Base-by-base conservation (phyloP, 2,888 invertebrate species). In the Drosophila anomalata region DNA sequence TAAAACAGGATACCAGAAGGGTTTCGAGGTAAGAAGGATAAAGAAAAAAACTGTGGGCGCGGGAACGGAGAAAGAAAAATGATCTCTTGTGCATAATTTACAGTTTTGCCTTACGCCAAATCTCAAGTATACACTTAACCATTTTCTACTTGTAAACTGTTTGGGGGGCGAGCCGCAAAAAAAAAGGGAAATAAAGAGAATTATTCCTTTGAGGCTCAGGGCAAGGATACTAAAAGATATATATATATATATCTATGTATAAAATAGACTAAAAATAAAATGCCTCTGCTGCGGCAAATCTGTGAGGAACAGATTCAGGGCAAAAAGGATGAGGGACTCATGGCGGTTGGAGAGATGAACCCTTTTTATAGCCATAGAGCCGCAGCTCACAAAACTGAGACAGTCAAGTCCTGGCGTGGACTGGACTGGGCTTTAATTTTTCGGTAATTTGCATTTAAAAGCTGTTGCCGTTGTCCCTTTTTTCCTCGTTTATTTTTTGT, bases 51-150 rank as follows among this genome's bases (percentile, higher is more conserved):
- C 57, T 55, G 39, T 20, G 29, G 22, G 24, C 11, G 39, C 44
- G 42, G 41, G 42, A 69, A 62, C 47, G 58, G 44, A 62, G 76
- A 74, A 77, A 88, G 84, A 80, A 88, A 88, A 87, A 88, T 88
- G 79, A 84, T 85, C 85, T 85, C 81, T 76, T 79, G 84, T 87
- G 85, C 85, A 85, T 88, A 85, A 88, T 88, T 88, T 87, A 86
- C 88, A 86, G 84, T 83, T 85, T 85, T 73, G 80, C 87, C 83
- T 78, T 72, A 69, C 79, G 78, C 78, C 73, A 76, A 88, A 80
- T 87, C 87, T 88, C 86, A 77, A 78, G 87, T 63, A 84, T 58
- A 78, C 82, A 84, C 78, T 88, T 80, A 82, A 84, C 82, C 84
- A 77, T 84, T 89, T 80, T 83, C 78, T 77, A 87, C 84, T 78